A percentile compares a stretch with the other conserved stretches of the same genome.
Conservation (phyloP, 2,113 vertebrate genomes). For the Scytalopus superciliaris region DNA sequence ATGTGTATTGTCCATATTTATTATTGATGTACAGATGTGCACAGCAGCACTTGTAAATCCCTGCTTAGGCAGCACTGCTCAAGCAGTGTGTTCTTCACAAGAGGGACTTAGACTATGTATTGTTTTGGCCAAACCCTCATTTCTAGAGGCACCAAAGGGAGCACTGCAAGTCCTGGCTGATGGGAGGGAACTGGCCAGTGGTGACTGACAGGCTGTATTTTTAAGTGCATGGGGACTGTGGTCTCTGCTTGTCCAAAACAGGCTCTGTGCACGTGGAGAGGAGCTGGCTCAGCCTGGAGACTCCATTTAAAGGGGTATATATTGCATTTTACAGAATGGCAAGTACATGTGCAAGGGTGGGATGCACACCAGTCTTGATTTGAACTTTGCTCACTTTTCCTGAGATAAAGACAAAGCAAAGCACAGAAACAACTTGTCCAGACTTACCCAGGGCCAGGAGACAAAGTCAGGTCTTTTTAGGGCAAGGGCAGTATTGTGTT, state of each 20-base stretch:
- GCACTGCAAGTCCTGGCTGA: background rate
- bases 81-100: background rate
- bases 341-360: background rate
- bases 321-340: background rate
- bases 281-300: background rate
- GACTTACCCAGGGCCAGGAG: background rate
- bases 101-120: background rate
- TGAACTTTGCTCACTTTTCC: background rate
- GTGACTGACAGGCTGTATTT: background rate
- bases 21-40: background rate
- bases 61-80: background rate
- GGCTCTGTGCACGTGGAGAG: background rate
- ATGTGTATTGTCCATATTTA: background rate
- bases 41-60: background rate
- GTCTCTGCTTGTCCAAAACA: background rate
- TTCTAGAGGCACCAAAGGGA: background rate
- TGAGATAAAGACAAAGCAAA: background rate
- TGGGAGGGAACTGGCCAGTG: accelerated
- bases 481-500: background rate
- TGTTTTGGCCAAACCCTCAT: background rate
- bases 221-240: accelerated
- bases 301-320: background rate
- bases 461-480: background rate
- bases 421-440: background rate
- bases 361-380: background rate